Percentiles rank a stretch among this genome's conserved stretches.
Conservation (phyloP, 2,797 vertebrate species). For the Bovichtus diacanthus region DNA sequence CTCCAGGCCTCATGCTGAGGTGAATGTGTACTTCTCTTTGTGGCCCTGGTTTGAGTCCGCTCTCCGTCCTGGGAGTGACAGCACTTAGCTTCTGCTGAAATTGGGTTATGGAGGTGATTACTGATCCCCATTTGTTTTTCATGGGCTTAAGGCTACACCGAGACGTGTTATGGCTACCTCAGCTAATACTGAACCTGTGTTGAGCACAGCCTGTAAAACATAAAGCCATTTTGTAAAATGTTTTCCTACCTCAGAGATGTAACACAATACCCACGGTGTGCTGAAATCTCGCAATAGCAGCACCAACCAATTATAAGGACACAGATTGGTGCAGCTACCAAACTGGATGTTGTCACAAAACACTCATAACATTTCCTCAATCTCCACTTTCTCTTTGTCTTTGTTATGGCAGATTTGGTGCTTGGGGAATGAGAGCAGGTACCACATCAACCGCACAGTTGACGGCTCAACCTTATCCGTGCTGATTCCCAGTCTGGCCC, state of each 20-base stretch:
- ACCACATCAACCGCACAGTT: slow-evolving; percentile 96
- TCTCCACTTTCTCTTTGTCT: slow-evolving; percentile 42
- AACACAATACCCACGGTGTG: slow-evolving; percentile 50
- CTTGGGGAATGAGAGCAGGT: slow-evolving; percentile 95
- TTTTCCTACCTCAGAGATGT: slow-evolving; percentile 58
- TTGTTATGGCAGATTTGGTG: slow-evolving; percentile 92
- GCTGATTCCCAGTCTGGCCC: slow-evolving; percentile 91
- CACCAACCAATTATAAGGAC: slow-evolving; percentile 28
- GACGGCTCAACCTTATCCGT: slow-evolving; percentile 92
- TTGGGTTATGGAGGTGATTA: slow-evolving; percentile 68
- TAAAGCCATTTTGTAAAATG: slow-evolving; percentile 46
- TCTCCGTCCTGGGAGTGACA: slow-evolving; percentile 52
- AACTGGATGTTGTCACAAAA: slow-evolving; percentile 28
- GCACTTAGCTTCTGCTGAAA: slow-evolving; percentile 59
- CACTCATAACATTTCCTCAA: slow-evolving; percentile 22
- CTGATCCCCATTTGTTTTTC: slow-evolving; percentile 72
- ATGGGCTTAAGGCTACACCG: slow-evolving; percentile 51
- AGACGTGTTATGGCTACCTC: slow-evolving; percentile 74
- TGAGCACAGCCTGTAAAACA: slow-evolving; percentile 46
- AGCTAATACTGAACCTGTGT: slow-evolving; percentile 57
- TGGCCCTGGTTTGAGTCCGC: slow-evolving; percentile 51
- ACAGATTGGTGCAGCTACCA: slow-evolving; percentile 32
- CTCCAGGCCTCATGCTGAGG: slow-evolving; percentile 46
- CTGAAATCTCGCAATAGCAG: slow-evolving; percentile 26
- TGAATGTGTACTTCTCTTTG: slow-evolving; percentile 60